A percentile compares a stretch with the other conserved stretches of the same genome.
Evolutionary conservation across 2,888 invertebrate species (phyloP).

Genomic region (Drosophila planitibia): DNA sequence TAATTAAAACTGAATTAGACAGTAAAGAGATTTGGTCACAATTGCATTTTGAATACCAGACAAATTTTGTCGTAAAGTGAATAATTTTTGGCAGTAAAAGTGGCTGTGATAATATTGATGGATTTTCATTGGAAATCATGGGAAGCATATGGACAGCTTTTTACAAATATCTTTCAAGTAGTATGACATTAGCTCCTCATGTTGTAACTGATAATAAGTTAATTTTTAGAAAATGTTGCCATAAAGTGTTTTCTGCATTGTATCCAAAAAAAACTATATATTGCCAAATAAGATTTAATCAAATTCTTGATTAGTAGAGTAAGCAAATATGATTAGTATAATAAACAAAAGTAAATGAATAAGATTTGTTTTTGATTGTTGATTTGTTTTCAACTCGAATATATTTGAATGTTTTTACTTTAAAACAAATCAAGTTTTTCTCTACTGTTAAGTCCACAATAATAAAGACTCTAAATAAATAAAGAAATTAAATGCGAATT

Average conservation of each 20-base stretch:
- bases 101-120: not conserved
- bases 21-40: constrained; percentile 35
- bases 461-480: not conserved
- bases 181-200: not conserved
- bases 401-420: not conserved
- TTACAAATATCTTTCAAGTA: not conserved
- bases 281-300: not conserved
- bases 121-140: not conserved
- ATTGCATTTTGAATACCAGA: not conserved
- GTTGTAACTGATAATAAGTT: not conserved
- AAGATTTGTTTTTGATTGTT: too few relatives aligned
- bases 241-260: not conserved
- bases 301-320: not conserved
- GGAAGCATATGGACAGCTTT: too few relatives aligned
- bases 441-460: not conserved
- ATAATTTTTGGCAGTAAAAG: not conserved
- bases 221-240: not conserved
- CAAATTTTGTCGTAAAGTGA: not conserved
- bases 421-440: not conserved
- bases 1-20: constrained; percentile 80
- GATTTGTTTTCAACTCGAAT: not conserved
- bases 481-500: not conserved
- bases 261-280: not conserved
- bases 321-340: not conserved
- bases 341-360: not conserved